phyloP scores from a whole-genome alignment of 2,113 vertebrate species.

The Cervus canadensis region DNA sequence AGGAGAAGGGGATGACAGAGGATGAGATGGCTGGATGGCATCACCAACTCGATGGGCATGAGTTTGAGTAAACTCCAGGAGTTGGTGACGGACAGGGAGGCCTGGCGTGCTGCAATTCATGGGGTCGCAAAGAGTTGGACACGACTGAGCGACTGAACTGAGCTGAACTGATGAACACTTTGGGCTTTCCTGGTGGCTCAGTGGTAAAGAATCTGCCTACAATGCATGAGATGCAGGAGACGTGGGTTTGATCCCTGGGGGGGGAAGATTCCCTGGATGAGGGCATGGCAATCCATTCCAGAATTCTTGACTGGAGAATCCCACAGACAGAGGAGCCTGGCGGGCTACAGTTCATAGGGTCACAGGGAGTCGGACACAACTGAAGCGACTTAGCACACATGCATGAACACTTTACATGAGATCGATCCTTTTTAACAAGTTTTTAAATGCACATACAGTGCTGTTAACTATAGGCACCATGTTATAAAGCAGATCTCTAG shows the following conservation, averaged over 20 bases:
- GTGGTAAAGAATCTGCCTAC: not conserved
- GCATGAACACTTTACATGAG: not conserved
- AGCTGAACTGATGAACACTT: not conserved
- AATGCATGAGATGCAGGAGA: not conserved
- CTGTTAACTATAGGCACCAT: not conserved
- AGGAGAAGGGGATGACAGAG: too few relatives aligned
- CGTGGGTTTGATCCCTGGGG: not conserved
- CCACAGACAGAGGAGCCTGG: not conserved
- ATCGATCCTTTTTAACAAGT: not conserved
- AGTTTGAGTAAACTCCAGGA: too few relatives aligned
- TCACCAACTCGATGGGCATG: too few relatives aligned
- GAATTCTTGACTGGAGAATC: not conserved
- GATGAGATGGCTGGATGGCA: too few relatives aligned
- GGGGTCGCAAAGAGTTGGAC: too few relatives aligned
- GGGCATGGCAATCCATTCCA: not conserved
- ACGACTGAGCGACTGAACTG: too few relatives aligned
- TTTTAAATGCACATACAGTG: not conserved
- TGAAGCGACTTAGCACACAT: not conserved
- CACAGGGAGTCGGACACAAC: not conserved
- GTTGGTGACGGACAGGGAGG: too few relatives aligned
- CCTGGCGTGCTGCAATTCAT: too few relatives aligned
- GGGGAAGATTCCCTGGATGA: not conserved
- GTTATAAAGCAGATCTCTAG: not conserved
- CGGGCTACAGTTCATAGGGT: not conserved
- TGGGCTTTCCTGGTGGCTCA: not conserved